Conservation (phyloP, 2,797 vertebrate genomes). For the Emydoidea blandingii region DNA sequence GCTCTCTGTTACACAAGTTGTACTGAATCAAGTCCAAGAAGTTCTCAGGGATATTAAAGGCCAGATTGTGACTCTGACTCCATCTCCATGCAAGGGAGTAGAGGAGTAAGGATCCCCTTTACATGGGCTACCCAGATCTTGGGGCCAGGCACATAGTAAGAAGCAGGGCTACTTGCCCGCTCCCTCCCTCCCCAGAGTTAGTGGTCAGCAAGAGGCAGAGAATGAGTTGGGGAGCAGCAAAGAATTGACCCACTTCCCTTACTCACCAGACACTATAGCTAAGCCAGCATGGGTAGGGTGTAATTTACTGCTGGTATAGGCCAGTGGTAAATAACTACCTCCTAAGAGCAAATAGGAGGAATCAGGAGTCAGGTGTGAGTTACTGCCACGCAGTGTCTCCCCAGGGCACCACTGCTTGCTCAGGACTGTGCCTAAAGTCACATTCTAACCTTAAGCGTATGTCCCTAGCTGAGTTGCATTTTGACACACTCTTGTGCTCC, state of each 20-base stretch:
- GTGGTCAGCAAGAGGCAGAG: not conserved
- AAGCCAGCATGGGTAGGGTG: not conserved
- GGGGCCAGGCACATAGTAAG: not conserved
- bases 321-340: not conserved
- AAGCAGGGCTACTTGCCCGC: not conserved
- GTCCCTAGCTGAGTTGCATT: not conserved
- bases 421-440: not conserved
- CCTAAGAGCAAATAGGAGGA: not conserved
- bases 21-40: not conserved
- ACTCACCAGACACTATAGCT: not conserved
- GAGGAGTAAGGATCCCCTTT: not conserved
- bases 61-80: not conserved
- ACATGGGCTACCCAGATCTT: not conserved
- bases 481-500: not conserved
- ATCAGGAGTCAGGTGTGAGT: not conserved
- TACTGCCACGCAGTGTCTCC: not conserved
- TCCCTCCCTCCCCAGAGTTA: not conserved
- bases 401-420: not conserved
- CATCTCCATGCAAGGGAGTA: not conserved
- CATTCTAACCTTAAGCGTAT: not conserved
- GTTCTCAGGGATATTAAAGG: not conserved
- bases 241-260: not conserved
- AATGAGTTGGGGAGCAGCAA: not conserved
- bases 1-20: not conserved
- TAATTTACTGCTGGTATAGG: not conserved